Evolutionary conservation across 2,888 invertebrate genomes (phyloP).

Genomic region (Agelastica alni): DNA sequence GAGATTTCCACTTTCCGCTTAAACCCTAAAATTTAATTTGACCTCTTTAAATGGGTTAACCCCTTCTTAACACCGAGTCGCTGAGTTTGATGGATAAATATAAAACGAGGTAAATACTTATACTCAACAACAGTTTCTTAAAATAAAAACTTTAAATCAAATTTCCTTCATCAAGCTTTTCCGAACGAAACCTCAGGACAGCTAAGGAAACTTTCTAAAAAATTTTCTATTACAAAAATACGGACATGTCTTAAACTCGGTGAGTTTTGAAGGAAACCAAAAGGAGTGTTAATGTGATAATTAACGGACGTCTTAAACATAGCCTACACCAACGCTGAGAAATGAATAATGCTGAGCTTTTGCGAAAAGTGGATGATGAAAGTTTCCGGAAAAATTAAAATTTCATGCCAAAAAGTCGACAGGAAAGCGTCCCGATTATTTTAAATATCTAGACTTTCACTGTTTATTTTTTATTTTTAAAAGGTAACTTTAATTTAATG

Average conservation of each 20-base stretch:
- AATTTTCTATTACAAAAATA: slow-evolving; percentile 21
- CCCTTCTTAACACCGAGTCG: too few relatives aligned
- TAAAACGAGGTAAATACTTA: too few relatives aligned
- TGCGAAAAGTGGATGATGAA: slow-evolving; percentile 41
- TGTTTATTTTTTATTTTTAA: background rate
- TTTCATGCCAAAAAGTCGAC: slow-evolving; percentile 42
- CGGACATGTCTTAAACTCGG: slow-evolving; percentile 22
- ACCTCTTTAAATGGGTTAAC: too few relatives aligned
- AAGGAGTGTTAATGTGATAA: slow-evolving; percentile 32
- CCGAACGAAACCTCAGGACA: slow-evolving; percentile 9
- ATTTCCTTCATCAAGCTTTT: slow-evolving; percentile 7
- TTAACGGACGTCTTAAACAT: slow-evolving; percentile 28
- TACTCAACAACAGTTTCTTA: background rate
- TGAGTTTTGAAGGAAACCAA: slow-evolving; percentile 21
- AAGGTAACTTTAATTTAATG: too few relatives aligned
- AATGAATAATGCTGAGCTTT: slow-evolving; percentile 33
- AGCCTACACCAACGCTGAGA: slow-evolving; percentile 14
- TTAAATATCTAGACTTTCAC: background rate
- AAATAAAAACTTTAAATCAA: slow-evolving; percentile 12
- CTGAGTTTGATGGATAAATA: too few relatives aligned
- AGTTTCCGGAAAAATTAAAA: slow-evolving; percentile 47
- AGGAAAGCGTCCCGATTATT: background rate
- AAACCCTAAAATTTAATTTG: too few relatives aligned
- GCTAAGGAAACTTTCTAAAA: slow-evolving; percentile 11
- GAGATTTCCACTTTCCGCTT: too few relatives aligned